Percentiles rank a stretch among this genome's conserved stretches.
Conservation (phyloP, 2,888 invertebrate species). For the Lasioglossum malachurum region DNA sequence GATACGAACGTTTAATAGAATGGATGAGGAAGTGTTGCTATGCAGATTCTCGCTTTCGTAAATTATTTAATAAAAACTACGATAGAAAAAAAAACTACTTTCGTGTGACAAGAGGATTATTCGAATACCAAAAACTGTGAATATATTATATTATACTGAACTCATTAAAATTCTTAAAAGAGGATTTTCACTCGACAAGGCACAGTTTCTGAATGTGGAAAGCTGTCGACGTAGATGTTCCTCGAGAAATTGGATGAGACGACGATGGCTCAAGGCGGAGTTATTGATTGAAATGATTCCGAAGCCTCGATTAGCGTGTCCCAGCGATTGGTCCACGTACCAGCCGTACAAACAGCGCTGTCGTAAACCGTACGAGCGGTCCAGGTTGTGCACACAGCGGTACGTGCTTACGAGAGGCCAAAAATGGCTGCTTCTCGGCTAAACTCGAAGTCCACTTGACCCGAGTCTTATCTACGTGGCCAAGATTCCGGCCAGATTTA, state of each 20-base stretch:
- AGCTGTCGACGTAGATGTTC: background rate
- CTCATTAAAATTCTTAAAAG: background rate
- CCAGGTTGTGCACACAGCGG: conserved; percentile 6
- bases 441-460: conserved; percentile 41
- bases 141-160: background rate
- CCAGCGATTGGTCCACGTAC: conserved; percentile 15
- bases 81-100: background rate
- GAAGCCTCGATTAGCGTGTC: background rate
- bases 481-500: conserved; percentile 51
- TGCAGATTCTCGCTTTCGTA: background rate
- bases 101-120: background rate
- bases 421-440: conserved; percentile 33
- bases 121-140: background rate
- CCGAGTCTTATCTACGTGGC: conserved; percentile 52
- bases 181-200: background rate
- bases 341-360: conserved; percentile 7
- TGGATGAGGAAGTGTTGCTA: background rate
- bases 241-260: background rate
- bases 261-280: background rate
- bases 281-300: background rate
- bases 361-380: conserved; percentile 27
- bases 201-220: background rate
- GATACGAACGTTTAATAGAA: background rate
- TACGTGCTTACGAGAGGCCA: conserved; percentile 45
- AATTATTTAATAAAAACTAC: background rate